These are phyloP conservation scores for Zoanthus gigantus DNA, from an alignment of 92 coral and sea anemone genomes.

Conservation along the genomic window DNA sequence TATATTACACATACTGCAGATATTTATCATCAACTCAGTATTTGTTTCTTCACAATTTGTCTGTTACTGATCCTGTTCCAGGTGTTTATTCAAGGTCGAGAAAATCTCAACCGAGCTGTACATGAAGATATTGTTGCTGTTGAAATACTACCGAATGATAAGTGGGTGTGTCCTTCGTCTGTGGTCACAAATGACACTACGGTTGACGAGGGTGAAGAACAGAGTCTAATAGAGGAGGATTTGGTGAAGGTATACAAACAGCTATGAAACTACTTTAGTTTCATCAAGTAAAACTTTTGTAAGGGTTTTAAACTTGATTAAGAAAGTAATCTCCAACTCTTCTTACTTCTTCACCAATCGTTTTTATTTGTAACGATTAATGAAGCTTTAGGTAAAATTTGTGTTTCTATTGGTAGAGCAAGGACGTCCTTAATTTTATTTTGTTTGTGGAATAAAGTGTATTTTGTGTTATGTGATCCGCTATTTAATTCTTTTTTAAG, in stretches of 20 bases:
- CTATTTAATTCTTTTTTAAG: too few species aligned
- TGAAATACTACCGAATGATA: constrained; percentile 82
- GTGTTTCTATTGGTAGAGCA: neutral
- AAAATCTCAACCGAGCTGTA: constrained; percentile 93
- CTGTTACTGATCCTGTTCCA: constrained; percentile 9
- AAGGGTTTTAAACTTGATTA: neutral
- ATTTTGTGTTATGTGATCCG: neutral
- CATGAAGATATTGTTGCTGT: constrained; percentile 93
- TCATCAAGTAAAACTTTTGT: neutral
- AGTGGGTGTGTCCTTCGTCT: constrained; percentile 92
- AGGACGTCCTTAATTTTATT: neutral
- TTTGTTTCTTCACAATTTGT: too few species aligned
- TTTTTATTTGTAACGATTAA: neutral
- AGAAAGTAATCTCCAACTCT: neutral
- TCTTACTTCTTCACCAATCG: neutral
- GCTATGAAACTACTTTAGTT: too few species aligned
- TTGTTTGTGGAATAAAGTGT: neutral
- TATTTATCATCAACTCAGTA: too few species aligned
- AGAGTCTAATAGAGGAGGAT: constrained; percentile 36
- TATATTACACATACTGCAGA: too few species aligned
- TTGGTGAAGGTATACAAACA: constrained; percentile 4
- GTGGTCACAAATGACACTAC: constrained; percentile 75
- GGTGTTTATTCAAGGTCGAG: constrained; percentile 93
- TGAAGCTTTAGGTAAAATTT: neutral
- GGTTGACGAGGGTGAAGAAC: constrained; percentile 59